A percentile compares a stretch with the other conserved stretches of the same genome.
Evolutionary conservation across 2,797 vertebrate species (phyloP).

Genomic region (Monodelphis domestica): DNA sequence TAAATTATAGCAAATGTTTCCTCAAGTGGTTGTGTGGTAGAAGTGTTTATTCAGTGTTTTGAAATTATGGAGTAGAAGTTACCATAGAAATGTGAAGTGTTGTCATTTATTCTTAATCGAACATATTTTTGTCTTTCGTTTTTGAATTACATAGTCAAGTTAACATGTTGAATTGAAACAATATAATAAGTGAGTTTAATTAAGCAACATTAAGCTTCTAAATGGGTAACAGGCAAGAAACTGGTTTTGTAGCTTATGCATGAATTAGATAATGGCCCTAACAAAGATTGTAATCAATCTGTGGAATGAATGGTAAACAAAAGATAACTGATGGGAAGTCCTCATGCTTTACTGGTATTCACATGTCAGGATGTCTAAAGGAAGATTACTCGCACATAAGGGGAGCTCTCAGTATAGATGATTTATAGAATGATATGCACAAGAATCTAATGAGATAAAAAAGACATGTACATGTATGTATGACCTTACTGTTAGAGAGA

Average conservation of each 20-base stretch:
- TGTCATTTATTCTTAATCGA: conserved; percentile 76
- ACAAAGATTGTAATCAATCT: conserved; percentile 69
- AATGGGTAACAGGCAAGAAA: conserved; percentile 73
- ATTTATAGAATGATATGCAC: neutral
- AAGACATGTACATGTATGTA: neutral
- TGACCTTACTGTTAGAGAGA: neutral
- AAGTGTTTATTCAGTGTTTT: conserved; percentile 76
- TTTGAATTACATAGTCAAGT: conserved; percentile 75
- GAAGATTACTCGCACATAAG: neutral
- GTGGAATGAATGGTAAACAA: conserved; percentile 42
- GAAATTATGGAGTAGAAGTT: conserved; percentile 71
- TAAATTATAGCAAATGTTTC: conserved; percentile 69
- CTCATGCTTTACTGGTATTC: neutral
- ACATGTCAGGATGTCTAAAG: neutral
- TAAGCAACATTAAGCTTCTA: conserved; percentile 79
- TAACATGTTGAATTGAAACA: conserved; percentile 79
- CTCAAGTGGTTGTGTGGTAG: conserved; percentile 56
- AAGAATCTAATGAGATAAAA: neutral
- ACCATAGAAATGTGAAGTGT: conserved; percentile 75
- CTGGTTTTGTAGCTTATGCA: conserved; percentile 72
- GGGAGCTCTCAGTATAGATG: neutral
- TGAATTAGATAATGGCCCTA: conserved; percentile 76
- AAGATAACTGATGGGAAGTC: neutral
- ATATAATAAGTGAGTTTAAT: conserved; percentile 80
- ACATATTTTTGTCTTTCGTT: conserved; percentile 70